Base-by-base conservation (phyloP, 2,797 vertebrate genomes). In the Meda fulgida region DNA sequence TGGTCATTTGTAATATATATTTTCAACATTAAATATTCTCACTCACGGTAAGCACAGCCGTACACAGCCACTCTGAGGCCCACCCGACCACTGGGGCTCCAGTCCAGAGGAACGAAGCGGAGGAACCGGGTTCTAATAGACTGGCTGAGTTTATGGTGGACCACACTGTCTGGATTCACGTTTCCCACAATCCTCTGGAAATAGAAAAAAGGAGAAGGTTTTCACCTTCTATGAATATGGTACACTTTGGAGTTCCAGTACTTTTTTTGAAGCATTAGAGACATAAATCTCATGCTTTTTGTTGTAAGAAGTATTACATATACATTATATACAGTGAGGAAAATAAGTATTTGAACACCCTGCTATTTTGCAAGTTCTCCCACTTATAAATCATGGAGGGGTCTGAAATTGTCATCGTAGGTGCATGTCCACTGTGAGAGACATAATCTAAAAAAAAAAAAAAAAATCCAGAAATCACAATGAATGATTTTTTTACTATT, bases 31-130 rank as follows among this genome's bases (percentile, higher is more conserved):
- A 60, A 53, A 29, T 66, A n/a, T 8, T 48, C 81, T 75, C 88
- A 98, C 98, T 99, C 94, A 99, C 97, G 98, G 84, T 98, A 99
- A 60, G 96, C 93, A 89, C 98, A 99, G 88, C 98, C 98, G 0
- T 96, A 98, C 85, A 96, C 95, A 88, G 98, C 97, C 26, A 97
- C 95, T 69, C 98, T 92, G 89, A 99, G 94, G 80, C 98, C 97
- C 78, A 98, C 96, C 90, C 92, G 93, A 51, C 97, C 97, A 13
- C 90, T 94, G 1, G 90, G 92, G 83, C 96, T 99, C 98, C 98
- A 99, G 84, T 95, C 93, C 5, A 97, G 92, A n/a, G 98, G 97
- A 86, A 99, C 18, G 21, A 99, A 97, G 34, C 97, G 96, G 72
- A 99, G 80, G 92, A 97, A 99, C 0, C 97, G 96, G n/a, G 97